Conservation (phyloP, 2,797 vertebrate species). For the Eutrigla gurnardus region DNA sequence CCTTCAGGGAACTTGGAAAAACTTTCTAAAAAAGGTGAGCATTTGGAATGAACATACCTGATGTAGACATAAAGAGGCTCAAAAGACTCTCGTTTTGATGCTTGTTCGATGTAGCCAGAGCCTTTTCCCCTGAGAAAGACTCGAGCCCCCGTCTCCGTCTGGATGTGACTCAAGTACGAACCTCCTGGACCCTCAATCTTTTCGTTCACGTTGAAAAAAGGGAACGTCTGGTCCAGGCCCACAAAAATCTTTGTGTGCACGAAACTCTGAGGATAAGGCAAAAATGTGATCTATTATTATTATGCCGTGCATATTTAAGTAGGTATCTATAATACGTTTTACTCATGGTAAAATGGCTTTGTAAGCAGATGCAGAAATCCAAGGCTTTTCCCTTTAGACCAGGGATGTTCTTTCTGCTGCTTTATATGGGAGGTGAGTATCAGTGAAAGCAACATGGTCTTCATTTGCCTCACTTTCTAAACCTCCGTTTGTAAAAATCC, state of each 20-base stretch:
- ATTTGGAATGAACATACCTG: conserved; percentile 72
- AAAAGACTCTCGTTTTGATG: conserved; percentile 87
- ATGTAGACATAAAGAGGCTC: conserved; percentile 89
- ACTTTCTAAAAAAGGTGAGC: not conserved
- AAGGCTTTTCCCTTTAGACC: conserved; percentile 57
- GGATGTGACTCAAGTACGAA: conserved; percentile 86
- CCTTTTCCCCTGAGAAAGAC: conserved; percentile 86
- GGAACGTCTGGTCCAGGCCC: conserved; percentile 83
- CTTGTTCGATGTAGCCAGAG: conserved; percentile 89
- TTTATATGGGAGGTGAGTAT: conserved; percentile 85
- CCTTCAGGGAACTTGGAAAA: not conserved
- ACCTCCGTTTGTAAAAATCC: conserved; percentile 72
- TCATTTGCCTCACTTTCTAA: conserved; percentile 80
- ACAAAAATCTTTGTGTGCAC: conserved; percentile 90
- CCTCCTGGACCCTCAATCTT: conserved; percentile 86
- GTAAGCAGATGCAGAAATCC: conserved; percentile 82
- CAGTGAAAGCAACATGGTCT: conserved; percentile 80
- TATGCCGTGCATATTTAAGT: not conserved
- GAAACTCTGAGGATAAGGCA: conserved; percentile 80
- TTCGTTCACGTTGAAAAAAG: conserved; percentile 85
- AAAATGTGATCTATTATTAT: conserved; percentile 35
- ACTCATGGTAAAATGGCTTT: conserved; percentile 24
- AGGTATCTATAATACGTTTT: not conserved
- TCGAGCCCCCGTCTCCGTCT: conserved; percentile 85
- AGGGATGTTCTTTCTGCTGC: conserved; percentile 79